Evolutionary conservation across 2,888 invertebrate genomes (phyloP).

Genomic region (Brenthis ino): DNA sequence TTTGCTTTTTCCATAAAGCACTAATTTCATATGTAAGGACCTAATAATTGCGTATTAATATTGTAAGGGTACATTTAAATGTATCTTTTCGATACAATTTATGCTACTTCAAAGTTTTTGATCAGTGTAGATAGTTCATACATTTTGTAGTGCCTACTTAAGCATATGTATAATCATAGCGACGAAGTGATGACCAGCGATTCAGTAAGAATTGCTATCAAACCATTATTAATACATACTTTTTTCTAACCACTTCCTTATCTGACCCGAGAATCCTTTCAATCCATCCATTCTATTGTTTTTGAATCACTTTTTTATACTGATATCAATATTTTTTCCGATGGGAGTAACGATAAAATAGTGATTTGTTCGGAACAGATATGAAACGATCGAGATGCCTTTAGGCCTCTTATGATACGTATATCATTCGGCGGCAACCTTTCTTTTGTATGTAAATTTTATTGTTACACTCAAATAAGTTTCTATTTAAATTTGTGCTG

Average conservation of each 20-base stretch:
- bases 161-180: slow-evolving; percentile 36
- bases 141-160: not conserved
- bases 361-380: slow-evolving; percentile 79
- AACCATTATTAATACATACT: slow-evolving; percentile 78
- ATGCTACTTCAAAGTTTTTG: too few relatives aligned
- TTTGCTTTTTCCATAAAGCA: too few relatives aligned
- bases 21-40: too few relatives aligned
- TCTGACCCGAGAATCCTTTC: slow-evolving; percentile 77
- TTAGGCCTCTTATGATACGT: slow-evolving; percentile 67
- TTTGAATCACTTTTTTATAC: slow-evolving; percentile 77
- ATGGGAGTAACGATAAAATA: slow-evolving; percentile 75
- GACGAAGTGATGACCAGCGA: slow-evolving; percentile 57
- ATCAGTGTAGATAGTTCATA: not conserved
- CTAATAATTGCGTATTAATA: too few relatives aligned
- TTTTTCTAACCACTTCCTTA: slow-evolving; percentile 68
- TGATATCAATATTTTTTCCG: slow-evolving; percentile 81
- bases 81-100: too few relatives aligned
- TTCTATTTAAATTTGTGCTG: slow-evolving; percentile 39
- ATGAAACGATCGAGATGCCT: slow-evolving; percentile 68
- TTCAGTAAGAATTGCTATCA: slow-evolving; percentile 56
- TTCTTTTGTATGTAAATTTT: slow-evolving; percentile 76
- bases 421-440: slow-evolving; percentile 74
- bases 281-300: slow-evolving; percentile 80
- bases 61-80: too few relatives aligned
- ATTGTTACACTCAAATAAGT: slow-evolving; percentile 61